Evolutionary conservation across 2,888 invertebrate species (phyloP), one percentile per base, ranked within the genome.

Genomic region (Xestoiulus laeticollis): DNA sequence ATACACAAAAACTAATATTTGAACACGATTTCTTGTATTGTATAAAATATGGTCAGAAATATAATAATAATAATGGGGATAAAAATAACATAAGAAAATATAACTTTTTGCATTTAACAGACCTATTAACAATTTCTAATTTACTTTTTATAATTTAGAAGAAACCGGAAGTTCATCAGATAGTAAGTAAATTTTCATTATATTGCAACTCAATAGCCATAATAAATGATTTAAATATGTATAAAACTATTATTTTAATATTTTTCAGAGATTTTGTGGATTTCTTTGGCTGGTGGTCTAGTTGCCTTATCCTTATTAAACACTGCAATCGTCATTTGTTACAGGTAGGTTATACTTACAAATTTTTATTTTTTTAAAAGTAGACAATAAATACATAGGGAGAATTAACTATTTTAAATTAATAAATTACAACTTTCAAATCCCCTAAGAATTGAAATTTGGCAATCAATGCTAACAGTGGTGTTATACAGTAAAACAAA

Each of bases 231-330:
- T 26, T 68, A 4, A 26, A 8, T 68, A 68, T 68, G 22, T 22
- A 22, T 26, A 22, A 22, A 68, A 22, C 10, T n/a, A 19, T 22
- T 26, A 0, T 19, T 22, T 22, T 8, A 68, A 68, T 68, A 22
- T 8, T 68, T 78, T 78, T 14, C 78, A 78, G 78, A 78, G 30
- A 78, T 78, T 30, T 30, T 78, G 78, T 78, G 78, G 78, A 78
- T 78, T 30, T 78, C 78, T 12, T 5, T 78, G 26, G 78, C 78
- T 26, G 22, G 22, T 30, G 78, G 78, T 78, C 78, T 78, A 3
- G 78, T 78, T 1, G 78, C 14, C 30, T 78, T 78, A 16, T 78
- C 78, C 0, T 14, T 78, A 30, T 22, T 78, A 30, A 78, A 78
- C 78, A 78, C 78, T 3, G 22, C 30, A 30, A 78, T 78, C 78